Conservation (phyloP, 2,888 invertebrate genomes). For the Leucophenga maculata region DNA sequence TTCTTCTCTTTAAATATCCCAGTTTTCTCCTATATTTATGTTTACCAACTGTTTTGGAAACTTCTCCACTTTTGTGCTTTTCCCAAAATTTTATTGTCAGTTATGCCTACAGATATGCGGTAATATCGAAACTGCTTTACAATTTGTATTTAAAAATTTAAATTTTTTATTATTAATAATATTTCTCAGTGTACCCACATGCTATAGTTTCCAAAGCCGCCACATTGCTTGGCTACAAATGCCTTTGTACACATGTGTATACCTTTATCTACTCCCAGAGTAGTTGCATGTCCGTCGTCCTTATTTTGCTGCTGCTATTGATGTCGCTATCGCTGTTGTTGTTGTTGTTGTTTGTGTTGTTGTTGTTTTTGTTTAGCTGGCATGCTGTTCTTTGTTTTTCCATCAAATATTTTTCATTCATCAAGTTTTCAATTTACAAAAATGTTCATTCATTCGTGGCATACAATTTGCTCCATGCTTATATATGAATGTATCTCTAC, state of each 20-base stretch:
- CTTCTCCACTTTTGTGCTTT: too few species aligned
- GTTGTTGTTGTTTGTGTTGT: slow-evolving; percentile 31
- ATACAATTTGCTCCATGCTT: slow-evolving; percentile 54
- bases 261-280: neutral
- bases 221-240: too few species aligned
- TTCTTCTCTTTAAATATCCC: too few species aligned
- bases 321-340: neutral
- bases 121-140: too few species aligned
- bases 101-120: too few species aligned
- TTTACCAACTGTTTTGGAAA: too few species aligned
- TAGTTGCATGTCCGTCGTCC: neutral
- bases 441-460: slow-evolving; percentile 62
- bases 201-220: neutral
- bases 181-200: neutral
- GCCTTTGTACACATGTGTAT: neutral
- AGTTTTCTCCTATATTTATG: too few species aligned
- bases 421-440: slow-evolving; percentile 68
- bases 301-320: slow-evolving; percentile 19
- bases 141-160: too few species aligned
- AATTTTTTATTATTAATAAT: too few species aligned
- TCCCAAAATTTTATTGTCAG: too few species aligned
- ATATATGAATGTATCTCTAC: too few species aligned
- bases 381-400: slow-evolving; percentile 58
- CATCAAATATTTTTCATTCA: slow-evolving; percentile 68
- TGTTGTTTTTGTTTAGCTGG: slow-evolving; percentile 2